A percentile compares a stretch with the other conserved stretches of the same genome.
Evolutionary conservation across 2,797 vertebrate species (phyloP).

Genomic region (Momotus momota): DNA sequence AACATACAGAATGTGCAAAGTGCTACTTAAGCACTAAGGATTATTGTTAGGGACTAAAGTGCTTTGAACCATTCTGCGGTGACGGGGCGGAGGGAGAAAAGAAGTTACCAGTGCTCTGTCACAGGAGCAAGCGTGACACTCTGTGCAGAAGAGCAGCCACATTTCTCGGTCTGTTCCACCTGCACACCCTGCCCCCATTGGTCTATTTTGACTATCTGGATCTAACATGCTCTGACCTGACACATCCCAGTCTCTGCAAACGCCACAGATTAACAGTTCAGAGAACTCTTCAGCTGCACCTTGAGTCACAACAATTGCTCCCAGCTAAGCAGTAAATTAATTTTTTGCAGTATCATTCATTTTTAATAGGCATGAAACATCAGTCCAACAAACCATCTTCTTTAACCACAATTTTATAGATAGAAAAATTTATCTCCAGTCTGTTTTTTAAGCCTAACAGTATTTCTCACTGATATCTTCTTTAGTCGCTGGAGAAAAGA

Average conservation of each 20-base stretch:
- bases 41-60: neutral
- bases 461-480: neutral
- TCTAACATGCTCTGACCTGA: neutral
- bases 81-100: neutral
- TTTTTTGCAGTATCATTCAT: neutral
- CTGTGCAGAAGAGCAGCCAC: neutral
- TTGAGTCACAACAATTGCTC: neutral
- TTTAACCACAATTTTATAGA: neutral
- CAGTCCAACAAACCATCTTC: neutral
- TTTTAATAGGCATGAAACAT: neutral
- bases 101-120: neutral
- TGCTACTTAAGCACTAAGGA: accelerated
- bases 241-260: neutral
- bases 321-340: neutral
- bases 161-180: neutral
- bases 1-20: neutral
- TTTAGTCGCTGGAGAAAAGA: neutral
- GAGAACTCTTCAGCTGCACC: neutral
- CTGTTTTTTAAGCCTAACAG: neutral
- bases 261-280: neutral
- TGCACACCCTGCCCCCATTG: neutral
- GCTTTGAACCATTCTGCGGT: neutral
- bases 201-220: neutral
- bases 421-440: neutral
- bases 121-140: neutral